These are phyloP conservation scores for Therioaphis trifolii DNA, from an alignment of 2,888 invertebrate species.

Conservation along the genomic window DNA sequence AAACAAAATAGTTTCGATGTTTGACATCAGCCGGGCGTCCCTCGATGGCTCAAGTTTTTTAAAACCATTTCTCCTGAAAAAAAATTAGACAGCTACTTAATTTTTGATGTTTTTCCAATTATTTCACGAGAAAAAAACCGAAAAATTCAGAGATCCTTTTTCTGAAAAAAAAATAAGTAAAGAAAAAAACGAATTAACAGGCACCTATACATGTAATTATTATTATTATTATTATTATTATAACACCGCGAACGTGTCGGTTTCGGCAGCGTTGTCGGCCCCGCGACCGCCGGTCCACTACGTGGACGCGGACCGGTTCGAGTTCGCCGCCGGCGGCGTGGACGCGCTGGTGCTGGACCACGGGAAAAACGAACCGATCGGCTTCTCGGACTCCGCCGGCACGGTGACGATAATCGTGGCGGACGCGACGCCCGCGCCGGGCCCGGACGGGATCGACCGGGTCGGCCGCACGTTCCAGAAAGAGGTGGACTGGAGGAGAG, in stretches of 20 bases:
- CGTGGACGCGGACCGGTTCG: background rate
- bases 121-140: background rate
- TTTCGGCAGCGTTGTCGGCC: slow-evolving; percentile 26
- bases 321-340: background rate
- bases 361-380: slow-evolving; percentile 20
- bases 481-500: slow-evolving; percentile 34
- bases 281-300: slow-evolving; percentile 16
- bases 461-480: slow-evolving; percentile 34
- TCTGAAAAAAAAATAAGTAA: too few relatives aligned
- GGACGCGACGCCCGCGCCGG: background rate
- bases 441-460: background rate
- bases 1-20: too few relatives aligned
- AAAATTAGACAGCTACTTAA: background rate
- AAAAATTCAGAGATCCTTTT: too few relatives aligned
- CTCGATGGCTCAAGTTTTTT: too few relatives aligned
- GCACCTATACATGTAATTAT: background rate
- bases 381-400: slow-evolving; percentile 39
- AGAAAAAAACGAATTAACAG: too few relatives aligned
- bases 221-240: background rate
- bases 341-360: slow-evolving; percentile 3
- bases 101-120: background rate
- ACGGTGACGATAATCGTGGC: background rate
- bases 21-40: too few relatives aligned
- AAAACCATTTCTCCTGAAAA: too few relatives aligned
- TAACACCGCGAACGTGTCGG: background rate